phyloP scores from a whole-genome alignment of 2,113 vertebrate species.

The Pimephales promelas region DNA sequence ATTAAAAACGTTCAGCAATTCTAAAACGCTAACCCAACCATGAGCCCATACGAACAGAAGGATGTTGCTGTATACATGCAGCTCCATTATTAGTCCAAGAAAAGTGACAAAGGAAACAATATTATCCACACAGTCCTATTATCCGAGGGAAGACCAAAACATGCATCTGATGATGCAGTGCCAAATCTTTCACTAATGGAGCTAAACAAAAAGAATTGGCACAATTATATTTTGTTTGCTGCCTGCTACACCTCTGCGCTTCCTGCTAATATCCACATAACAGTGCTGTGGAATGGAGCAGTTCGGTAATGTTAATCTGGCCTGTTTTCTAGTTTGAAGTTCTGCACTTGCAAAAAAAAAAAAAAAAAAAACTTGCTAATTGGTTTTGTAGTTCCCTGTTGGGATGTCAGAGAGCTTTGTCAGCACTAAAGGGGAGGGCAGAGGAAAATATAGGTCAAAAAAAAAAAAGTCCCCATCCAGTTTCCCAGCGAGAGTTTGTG shows the following conservation, averaged over 20 bases:
- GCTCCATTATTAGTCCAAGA: background rate
- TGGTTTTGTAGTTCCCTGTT: constrained; percentile 34
- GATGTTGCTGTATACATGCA: background rate
- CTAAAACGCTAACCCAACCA: background rate
- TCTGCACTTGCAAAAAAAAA: constrained; percentile 16
- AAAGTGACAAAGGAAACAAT: background rate
- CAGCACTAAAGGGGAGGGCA: constrained; percentile 27
- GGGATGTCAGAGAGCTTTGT: constrained; percentile 37
- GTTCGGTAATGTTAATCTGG: constrained; percentile 3
- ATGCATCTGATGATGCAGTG: background rate
- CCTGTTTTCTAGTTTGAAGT: constrained; percentile 22
- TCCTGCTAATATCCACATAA: background rate
- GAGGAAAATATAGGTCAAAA: constrained; percentile 12
- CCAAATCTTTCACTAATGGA: background rate
- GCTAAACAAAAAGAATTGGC: constrained; percentile 1
- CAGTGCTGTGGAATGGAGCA: background rate
- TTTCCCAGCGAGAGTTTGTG: background rate
- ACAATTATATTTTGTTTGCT: background rate
- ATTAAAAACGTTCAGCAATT: background rate
- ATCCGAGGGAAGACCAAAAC: background rate
- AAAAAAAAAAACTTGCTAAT: background rate
- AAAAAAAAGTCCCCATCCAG: constrained; percentile 26
- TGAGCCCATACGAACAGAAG: background rate
- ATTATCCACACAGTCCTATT: background rate
- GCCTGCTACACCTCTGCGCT: background rate